phyloP scores from a whole-genome alignment of 1,140 invertebrate species.

The Helicoverpa armigera region DNA sequence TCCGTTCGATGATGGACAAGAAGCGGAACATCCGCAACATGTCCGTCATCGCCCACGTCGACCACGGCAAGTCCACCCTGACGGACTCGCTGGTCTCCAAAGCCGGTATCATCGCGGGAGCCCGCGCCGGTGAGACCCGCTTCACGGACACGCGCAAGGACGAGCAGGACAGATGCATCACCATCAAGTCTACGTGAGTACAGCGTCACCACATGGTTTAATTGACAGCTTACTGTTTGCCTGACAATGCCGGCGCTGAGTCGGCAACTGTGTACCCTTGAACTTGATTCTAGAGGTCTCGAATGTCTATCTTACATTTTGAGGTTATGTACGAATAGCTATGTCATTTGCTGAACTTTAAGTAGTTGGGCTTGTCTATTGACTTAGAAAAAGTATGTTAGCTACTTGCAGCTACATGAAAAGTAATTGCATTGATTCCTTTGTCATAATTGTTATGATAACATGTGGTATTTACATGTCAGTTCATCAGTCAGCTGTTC shows the following conservation, averaged over 20 bases:
- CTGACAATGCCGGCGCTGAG: not conserved
- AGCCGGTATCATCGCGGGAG: conserved; percentile 99
- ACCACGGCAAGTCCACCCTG: conserved; percentile 99
- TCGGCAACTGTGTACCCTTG: conserved; percentile 22
- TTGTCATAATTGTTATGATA: conserved; percentile 1
- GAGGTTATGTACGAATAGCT: conserved; percentile 3
- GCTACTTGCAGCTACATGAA: not conserved
- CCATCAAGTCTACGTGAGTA: conserved; percentile 99
- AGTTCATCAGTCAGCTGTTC: conserved; percentile 3
- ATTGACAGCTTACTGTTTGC: conserved; percentile 27
- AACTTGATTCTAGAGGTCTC: conserved; percentile 12
- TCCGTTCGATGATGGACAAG: conserved; percentile 99
- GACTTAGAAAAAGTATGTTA: no score
- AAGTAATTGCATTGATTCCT: not conserved
- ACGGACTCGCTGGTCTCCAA: conserved; percentile 99
- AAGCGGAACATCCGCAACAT: conserved; percentile 99
- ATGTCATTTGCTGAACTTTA: not conserved
- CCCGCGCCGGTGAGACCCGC: conserved; percentile 99
- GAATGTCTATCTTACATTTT: conserved; percentile 1
- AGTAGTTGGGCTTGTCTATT: no score
- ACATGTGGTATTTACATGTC: conserved; percentile 9
- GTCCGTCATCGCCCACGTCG: conserved; percentile 99
- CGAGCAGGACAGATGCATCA: conserved; percentile 99
- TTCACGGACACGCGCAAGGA: conserved; percentile 99
- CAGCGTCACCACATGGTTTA: conserved; percentile 58